Evolutionary conservation across 1,140 invertebrate genomes (phyloP).

Genomic region (Trichonephila clavipes): DNA sequence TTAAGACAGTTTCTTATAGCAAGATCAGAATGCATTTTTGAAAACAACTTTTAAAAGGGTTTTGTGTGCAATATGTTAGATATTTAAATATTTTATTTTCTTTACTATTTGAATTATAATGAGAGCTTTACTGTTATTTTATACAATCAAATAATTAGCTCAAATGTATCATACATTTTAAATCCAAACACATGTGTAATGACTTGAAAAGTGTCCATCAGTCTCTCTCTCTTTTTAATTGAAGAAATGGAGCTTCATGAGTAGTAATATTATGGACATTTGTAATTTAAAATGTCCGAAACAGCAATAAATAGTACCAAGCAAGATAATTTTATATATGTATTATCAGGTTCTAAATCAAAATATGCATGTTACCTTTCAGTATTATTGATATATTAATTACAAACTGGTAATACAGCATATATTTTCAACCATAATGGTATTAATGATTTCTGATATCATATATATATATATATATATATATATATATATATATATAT

Average conservation of each 20-base stretch:
- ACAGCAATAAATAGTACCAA: neutral
- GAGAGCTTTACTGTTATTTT: neutral
- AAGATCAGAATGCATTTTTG: too few species aligned
- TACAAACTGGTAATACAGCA: neutral
- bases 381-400: conserved; percentile 2
- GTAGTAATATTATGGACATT: neutral
- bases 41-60: neutral
- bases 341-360: neutral
- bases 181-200: neutral
- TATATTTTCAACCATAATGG: neutral
- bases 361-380: conserved; percentile 3
- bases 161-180: neutral
- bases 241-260: neutral
- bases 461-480: neutral
- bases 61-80: neutral
- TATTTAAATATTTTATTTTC: neutral
- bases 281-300: neutral
- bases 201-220: neutral
- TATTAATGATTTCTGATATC: neutral
- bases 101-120: neutral
- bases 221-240: too few species aligned
- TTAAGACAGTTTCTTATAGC: too few species aligned
- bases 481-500: neutral
- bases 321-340: neutral
- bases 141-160: neutral